Evolutionary conservation across 2,113 vertebrate genomes (phyloP), one percentile per base, ranked within the genome.

Genomic region (Oncorhynchus gorbuscha): DNA sequence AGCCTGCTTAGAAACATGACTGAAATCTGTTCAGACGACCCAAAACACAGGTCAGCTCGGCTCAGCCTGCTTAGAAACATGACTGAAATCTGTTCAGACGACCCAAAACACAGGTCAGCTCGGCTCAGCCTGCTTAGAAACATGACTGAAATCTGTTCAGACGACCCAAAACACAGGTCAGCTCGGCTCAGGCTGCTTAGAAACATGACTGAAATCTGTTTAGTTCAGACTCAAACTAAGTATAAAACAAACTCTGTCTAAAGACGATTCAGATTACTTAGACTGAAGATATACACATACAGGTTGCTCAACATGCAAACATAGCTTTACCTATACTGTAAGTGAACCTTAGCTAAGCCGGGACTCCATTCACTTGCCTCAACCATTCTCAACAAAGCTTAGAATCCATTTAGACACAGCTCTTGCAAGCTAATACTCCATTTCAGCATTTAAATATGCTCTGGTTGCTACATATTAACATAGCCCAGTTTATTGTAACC

Each of bases 391-490:
- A 16, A 51, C 49, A 51, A 51, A 51, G 64, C 22, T 26, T 66
- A 5, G 24, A 30, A 66, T 30, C 1, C 64, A 30, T 30, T 66
- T 16, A 66, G 11, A 83, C 81, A 84, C 79, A 84, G 71, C 85
- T 89, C 87, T 90, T 88, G 82, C 90, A 87, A 90, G 90, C 85
- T 83, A 81, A 87, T 90, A 91, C 90, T 88, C 88, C 83, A 84
- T 85, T 77, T 86, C 77, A 84, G 83, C 83, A 78, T 81, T 87
- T 81, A 77, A 58, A 58, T 58, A 65, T 68, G 26, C 86, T 84
- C 87, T 26, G 22, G 11, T 66, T n/a, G 64, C 13, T 71, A 28
- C 78, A 64, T 72, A 82, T 87, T 70, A 87, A 84, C 74, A 72
- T 35, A 74, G 75, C 85, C 80, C 71, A 69, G 85, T 73, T 90